Evolutionary conservation across 2,113 vertebrate species (phyloP).

Genomic region (Loxodonta africana): DNA sequence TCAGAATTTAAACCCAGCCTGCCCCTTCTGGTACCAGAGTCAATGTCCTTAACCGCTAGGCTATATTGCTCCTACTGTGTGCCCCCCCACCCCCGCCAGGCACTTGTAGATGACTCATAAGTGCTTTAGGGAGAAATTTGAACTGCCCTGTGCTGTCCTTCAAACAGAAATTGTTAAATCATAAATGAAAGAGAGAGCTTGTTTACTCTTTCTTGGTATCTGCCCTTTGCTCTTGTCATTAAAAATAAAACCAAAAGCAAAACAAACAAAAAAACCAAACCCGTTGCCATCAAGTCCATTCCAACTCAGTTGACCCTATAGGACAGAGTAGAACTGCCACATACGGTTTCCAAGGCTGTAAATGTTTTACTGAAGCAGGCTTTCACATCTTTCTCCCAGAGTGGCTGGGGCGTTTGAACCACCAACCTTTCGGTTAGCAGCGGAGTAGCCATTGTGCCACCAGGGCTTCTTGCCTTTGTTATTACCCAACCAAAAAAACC

Average conservation of each 20-base stretch:
- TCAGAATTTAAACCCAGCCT: background rate
- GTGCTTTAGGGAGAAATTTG: background rate
- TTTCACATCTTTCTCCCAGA: too few relatives aligned
- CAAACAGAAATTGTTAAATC: background rate
- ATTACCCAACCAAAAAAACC: too few relatives aligned
- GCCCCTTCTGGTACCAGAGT: background rate
- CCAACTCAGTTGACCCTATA: background rate
- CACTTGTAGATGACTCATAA: background rate
- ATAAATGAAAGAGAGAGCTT: background rate
- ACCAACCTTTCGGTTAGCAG: too few relatives aligned
- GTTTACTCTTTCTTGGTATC: constrained; percentile 19
- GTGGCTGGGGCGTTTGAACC: too few relatives aligned
- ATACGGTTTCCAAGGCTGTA: background rate
- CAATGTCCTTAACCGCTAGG: background rate
- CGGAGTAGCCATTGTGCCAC: background rate
- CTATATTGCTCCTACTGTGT: background rate
- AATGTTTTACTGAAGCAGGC: background rate
- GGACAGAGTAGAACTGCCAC: background rate
- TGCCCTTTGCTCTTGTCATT: background rate
- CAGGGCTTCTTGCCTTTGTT: background rate
- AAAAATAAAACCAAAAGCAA: background rate
- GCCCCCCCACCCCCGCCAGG: background rate
- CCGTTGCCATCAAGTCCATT: background rate
- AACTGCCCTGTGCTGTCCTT: background rate
- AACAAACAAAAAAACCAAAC: background rate